Base-by-base conservation (phyloP, 2,888 invertebrate genomes). In the Clusia tigrina region DNA sequence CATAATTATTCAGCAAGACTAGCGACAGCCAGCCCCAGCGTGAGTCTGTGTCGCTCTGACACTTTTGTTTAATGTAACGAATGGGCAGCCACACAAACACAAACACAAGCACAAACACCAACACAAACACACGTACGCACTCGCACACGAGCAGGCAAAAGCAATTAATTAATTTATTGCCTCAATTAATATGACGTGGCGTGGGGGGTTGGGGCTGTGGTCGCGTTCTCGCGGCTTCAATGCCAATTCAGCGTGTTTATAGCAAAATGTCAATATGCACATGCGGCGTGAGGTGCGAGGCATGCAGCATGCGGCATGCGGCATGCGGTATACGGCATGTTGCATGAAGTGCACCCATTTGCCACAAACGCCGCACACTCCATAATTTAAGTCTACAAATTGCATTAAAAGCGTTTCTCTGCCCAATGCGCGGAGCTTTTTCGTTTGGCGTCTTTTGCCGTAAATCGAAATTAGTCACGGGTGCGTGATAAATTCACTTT, bases 401-500 rank as follows among this genome's bases (percentile, higher is more conserved):
- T 48, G 48, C 48, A 48, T 48, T 48, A 5, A 15, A 20, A 48
- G 6, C 6, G 6, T 32, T 6, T 42, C 3, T 15, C 42, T 42
- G n/a, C 42, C n/a, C 42, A 17, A 42, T 15, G n/a, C n/a, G n/a
- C 42, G 9, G 15, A 12, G 12, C 12, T 32, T 12, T n/a, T 10
- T 23, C 53, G 9, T 37, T 51, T 58, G 22, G 32, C 51, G 26
- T 67, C 69, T 66, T 61, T 64, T 73, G 73, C 70, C 74, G 70
- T 74, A 76, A 74, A 74, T 71, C 66, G 24, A 64, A 72, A 74
- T 74, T 76, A 74, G 75, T 74, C 74, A 74, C 69, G 74, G 55
- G 67, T 74, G 73, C 76, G 75, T 74, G 74, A 74, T 76, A 76
- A 74, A 74, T 74, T 71, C 67, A 65, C 71, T 74, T 76, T 74